These are phyloP conservation scores for Aratinga solstitialis DNA, from an alignment of 2,797 vertebrate species.

Conservation along the genomic window DNA sequence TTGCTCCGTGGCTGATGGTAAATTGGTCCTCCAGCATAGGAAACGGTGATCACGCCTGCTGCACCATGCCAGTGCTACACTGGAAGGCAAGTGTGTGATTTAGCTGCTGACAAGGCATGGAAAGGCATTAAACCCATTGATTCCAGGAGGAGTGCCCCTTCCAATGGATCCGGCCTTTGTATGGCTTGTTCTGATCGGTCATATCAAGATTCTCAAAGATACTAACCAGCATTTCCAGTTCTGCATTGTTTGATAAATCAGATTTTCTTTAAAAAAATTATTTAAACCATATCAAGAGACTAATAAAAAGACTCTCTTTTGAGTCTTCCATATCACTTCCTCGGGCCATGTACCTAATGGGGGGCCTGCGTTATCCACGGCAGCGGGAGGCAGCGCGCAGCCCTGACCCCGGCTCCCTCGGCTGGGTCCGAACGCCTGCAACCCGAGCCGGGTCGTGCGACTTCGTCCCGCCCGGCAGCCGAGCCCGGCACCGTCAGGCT, in stretches of 20 bases:
- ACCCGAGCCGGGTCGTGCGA: conserved; percentile 71
- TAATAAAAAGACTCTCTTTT: not conserved
- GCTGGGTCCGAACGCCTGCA: conserved; percentile 64
- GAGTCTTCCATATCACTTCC: not conserved
- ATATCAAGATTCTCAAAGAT: not conserved
- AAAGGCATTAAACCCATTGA: rapidly evolving
- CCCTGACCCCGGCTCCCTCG: conserved; percentile 71
- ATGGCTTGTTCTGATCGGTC: rapidly evolving
- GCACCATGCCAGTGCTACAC: rapidly evolving
- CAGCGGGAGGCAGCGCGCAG: conserved; percentile 70
- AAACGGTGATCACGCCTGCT: rapidly evolving
- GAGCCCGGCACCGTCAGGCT: not conserved
- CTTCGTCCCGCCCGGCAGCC: conserved; percentile 68
- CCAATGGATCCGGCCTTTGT: rapidly evolving
- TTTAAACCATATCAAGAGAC: not conserved
- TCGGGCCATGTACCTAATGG: not conserved
- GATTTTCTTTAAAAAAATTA: not conserved
- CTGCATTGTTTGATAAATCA: not conserved
- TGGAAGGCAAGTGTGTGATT: rapidly evolving
- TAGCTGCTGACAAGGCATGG: rapidly evolving
- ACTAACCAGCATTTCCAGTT: not conserved
- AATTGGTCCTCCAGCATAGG: rapidly evolving
- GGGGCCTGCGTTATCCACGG: conserved; percentile 43
- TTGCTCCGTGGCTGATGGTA: rapidly evolving
- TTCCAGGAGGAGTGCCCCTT: not conserved